Conservation (phyloP, 2,113 vertebrate genomes). For the Heterocephalus glaber region DNA sequence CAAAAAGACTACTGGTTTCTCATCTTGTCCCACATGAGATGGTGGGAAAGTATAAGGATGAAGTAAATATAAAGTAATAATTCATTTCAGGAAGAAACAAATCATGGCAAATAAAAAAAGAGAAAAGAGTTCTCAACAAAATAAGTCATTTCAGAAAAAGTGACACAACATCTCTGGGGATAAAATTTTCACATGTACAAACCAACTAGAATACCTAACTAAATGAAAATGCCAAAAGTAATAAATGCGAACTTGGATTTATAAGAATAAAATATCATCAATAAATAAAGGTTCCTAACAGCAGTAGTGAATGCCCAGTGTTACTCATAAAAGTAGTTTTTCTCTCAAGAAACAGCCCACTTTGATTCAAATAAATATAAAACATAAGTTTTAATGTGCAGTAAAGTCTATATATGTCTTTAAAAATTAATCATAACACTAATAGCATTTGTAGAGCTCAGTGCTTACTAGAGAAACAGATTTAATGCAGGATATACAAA, state of each 20-base stretch:
- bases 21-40: neutral
- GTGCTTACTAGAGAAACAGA: neutral
- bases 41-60: neutral
- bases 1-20: neutral
- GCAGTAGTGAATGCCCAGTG: neutral
- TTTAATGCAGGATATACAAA: neutral
- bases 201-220: neutral
- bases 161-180: neutral
- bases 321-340: neutral
- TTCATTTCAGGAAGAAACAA: neutral
- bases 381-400: neutral
- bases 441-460: neutral
- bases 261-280: neutral
- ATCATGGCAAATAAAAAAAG: neutral
- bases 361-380: neutral
- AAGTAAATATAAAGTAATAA: neutral
- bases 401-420: neutral
- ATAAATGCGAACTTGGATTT: neutral
- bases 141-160: constrained; percentile 19
- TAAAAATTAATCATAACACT: neutral
- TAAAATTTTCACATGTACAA: neutral
- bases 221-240: neutral
- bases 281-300: neutral
- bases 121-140: neutral
- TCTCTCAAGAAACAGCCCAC: neutral